Base-by-base conservation (phyloP, 1,140 invertebrate species). In the Semibalanus balanoides region DNA sequence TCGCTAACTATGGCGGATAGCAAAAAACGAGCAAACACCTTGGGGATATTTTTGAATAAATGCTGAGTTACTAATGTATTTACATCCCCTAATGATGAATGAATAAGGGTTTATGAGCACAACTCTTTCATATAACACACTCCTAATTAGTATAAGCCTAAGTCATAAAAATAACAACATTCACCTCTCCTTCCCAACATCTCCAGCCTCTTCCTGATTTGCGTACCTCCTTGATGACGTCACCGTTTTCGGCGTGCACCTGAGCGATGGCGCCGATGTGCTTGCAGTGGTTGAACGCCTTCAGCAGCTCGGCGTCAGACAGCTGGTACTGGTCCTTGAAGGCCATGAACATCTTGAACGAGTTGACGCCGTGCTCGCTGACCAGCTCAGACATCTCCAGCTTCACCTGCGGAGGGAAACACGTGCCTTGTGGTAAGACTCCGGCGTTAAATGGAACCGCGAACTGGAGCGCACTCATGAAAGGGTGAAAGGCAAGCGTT, bases 281-380 rank as follows among this genome's bases (percentile, higher is more conserved):
- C 73, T 78, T 81, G 77, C 78, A 81, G 14, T 51, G 76, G 74
- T 93, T 90, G 81, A 98, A 94, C 3, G 89, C 88, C 78, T 91
- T 88, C 81, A 95, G 93, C 19, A 99, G 84, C 77, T 98, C 94
- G 30, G 89, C 86, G 84, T 99, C 97, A 78, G 89, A 87, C n/a
- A 99, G 85, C 93, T 97, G 96, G 82, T 91, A 93, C 0, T 89
- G 82, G 81, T 94, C 94, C 81, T 92, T 93, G 83, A 98, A 98
- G 0, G 96, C 96, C 93, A 99, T 96, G 84, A 98, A 99, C 88
- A 96, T 91, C 86, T 99, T 99, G 85, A 98, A 99, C 0, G 96
- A 98, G 84, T 98, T 99, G 40, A 99, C 87, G 3, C 97, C 96
- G 85, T 91, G 88, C 73, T 92, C 87, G 74, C 89, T 88, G 78